Base-by-base conservation (phyloP, 2,888 invertebrate genomes). In the Dorcus hopei region DNA sequence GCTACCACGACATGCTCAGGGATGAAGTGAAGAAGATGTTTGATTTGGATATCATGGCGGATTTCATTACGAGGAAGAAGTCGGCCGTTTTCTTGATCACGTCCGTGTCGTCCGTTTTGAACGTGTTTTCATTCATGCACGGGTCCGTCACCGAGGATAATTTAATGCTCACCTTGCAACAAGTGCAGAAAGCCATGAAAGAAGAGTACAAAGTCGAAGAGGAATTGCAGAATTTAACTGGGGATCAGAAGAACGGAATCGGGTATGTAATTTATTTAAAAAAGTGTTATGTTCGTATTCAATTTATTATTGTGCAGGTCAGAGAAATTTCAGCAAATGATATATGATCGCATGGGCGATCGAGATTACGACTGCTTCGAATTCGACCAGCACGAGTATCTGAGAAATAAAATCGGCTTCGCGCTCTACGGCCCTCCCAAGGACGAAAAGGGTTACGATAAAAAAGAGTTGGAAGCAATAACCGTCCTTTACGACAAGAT, bases 381-480 rank as follows among this genome's bases (percentile, higher is more conserved):
- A 64, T 75, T 73, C 65, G 69, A 74, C 52, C 80, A 83, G 61
- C 78, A 82, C 60, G 79, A 80, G 60, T 76, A 79, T 63, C 73
- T 85, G 49, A 73, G 82, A 45, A 77, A 81, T 65, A 85, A 85
- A 74, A 79, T 85, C 59, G 83, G 81, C 26, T 85, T 80, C 75
- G 83, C 83, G 9, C 72, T 84, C 51, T 83, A 77, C 73, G 85
- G 85, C 2, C 77, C 80, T 49, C 85, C 85, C 2, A 76, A 72
- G 53, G 61, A 61, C 45, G 81, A 80, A 70, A 77, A 78, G 14
- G 82, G 82, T 9, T 74, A 77, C 11, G 14, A 14, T 59, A 62
- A 66, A 16, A 39, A 66, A 33, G 70, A 73, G 55, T 65, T 70
- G 43, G 61, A 65, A 9, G 67, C 68, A 54, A 59, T 63, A 7